Percentiles rank a stretch among this genome's conserved stretches.
phyloP scores from a whole-genome alignment of 2,797 vertebrate species.

The Megalops cyprinoides region DNA sequence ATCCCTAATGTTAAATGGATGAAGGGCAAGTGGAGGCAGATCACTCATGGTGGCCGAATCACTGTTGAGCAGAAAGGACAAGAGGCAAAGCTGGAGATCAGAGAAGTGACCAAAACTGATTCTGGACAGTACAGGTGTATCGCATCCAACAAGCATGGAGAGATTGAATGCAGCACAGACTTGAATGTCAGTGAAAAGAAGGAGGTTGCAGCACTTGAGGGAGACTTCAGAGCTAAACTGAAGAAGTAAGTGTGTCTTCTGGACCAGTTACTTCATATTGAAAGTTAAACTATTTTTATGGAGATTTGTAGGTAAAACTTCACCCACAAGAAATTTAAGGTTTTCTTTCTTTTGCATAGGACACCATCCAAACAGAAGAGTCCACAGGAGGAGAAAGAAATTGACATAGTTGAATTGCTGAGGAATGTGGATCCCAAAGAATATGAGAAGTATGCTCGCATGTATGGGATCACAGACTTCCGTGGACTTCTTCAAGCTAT shows the following conservation, averaged over 20 bases:
- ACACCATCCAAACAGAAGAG: constrained; percentile 91
- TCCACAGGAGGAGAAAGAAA: constrained; percentile 87
- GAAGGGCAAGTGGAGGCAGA: constrained; percentile 97
- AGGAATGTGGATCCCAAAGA: constrained; percentile 99
- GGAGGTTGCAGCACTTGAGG: constrained; percentile 75
- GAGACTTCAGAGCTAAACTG: constrained; percentile 90
- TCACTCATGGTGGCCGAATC: constrained; percentile 91
- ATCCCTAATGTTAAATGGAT: constrained; percentile 98
- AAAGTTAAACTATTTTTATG: constrained; percentile 12
- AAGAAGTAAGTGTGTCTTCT: constrained; percentile 86
- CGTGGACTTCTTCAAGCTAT: constrained; percentile 96
- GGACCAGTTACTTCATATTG: background rate
- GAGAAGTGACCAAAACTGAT: constrained; percentile 91
- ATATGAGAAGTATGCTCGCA: constrained; percentile 97
- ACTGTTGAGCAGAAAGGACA: constrained; percentile 88
- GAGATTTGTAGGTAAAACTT: background rate
- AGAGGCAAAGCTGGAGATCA: constrained; percentile 91
- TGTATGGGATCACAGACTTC: constrained; percentile 99
- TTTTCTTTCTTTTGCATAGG: constrained; percentile 62
- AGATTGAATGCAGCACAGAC: constrained; percentile 88
- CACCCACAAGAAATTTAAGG: background rate
- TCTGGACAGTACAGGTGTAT: constrained; percentile 94
- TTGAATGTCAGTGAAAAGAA: constrained; percentile 89
- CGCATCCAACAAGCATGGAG: constrained; percentile 89
- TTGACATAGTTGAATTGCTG: constrained; percentile 94